Evolutionary conservation across 1,140 invertebrate species (phyloP).

Genomic region (Notospermus geniculatus): DNA sequence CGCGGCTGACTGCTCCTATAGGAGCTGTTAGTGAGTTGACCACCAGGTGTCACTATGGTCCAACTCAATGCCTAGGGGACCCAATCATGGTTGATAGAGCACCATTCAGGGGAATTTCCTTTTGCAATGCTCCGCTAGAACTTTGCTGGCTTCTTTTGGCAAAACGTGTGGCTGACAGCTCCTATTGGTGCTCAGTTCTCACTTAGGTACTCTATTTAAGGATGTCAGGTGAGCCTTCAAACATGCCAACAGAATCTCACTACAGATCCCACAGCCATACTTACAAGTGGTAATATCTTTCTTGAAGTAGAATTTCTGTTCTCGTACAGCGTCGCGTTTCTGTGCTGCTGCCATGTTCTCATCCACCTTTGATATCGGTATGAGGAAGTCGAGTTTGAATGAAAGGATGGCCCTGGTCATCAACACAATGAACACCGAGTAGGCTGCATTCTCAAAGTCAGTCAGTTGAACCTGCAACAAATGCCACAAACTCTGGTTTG

Average conservation of each 20-base stretch:
- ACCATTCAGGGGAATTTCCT: no score
- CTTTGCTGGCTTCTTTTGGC: background rate
- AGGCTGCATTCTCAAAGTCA: constrained; percentile 99
- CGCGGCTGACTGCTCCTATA: no score
- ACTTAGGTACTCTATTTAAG: no score
- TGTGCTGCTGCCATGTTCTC: constrained; percentile 97
- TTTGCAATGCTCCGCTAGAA: no score
- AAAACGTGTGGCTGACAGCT: background rate
- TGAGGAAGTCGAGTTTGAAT: constrained; percentile 92
- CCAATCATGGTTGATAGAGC: no score
- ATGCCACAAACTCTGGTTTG: no score
- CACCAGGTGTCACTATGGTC: no score
- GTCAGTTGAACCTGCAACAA: constrained; percentile 79
- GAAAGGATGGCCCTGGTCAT: constrained; percentile 95
- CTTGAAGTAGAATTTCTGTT: constrained; percentile 89
- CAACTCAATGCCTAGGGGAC: no score
- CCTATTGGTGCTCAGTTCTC: constrained; percentile 54
- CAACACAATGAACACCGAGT: constrained; percentile 96
- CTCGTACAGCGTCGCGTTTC: constrained; percentile 78
- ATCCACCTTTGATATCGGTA: constrained; percentile 98
- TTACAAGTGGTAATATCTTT: constrained; percentile 63
- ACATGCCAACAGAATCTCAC: no score
- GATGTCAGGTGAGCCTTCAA: no score
- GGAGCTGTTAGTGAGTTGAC: no score
- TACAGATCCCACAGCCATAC: no score